Base-by-base conservation (phyloP, 2,797 vertebrate genomes). In the Odontamblyopus rebecca region DNA sequence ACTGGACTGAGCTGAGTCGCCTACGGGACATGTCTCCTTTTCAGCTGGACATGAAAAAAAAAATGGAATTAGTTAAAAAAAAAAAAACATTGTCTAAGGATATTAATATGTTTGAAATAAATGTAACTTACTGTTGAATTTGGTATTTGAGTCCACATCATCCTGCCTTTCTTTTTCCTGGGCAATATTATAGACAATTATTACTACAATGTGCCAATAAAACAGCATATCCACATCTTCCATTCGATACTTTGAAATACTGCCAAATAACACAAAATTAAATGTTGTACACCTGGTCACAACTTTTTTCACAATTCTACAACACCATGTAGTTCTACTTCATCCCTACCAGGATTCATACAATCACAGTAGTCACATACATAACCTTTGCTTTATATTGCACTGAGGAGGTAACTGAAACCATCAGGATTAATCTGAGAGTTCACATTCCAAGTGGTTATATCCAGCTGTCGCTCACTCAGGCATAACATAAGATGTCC, bases 51-150 rank as follows among this genome's bases (percentile, higher is more conserved):
- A 30, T 71, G 23, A 8, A 61, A 67, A 19, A 66, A 2, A 61
- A 2, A 32, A n/a, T 1, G 48, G 54, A 59, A 69, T 69, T 57
- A 57, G 8, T 44, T 2, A 44, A 44, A 44, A 44, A 44, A 26
- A 53, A 53, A n/a, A 7, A n/a, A 53, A 53, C 0, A 9, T 1
- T 38, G 32, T 53, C 16, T 53, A 19, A 53, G n/a, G 4, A 56
- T n/a, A 19, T 30, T 16, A 6, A 59, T 18, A n/a, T 61, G 60
- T 32, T 16, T 27, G 12, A 56, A 2, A 29, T 5, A 6, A 61
- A 29, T 0, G 30, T 12, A 5, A 79, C 74, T 83, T 23, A 89
- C 85, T 18, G 67, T 61, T 61, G 4, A 23, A 13, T 30, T 85
- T 68, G 0, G 61, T 18, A 18, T 67, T 35, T 0, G 60, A 50